Percentiles rank a stretch among this genome's conserved stretches.
Evolutionary conservation across 2,797 vertebrate species (phyloP).

Genomic region (Neosilurus mollespiculum): DNA sequence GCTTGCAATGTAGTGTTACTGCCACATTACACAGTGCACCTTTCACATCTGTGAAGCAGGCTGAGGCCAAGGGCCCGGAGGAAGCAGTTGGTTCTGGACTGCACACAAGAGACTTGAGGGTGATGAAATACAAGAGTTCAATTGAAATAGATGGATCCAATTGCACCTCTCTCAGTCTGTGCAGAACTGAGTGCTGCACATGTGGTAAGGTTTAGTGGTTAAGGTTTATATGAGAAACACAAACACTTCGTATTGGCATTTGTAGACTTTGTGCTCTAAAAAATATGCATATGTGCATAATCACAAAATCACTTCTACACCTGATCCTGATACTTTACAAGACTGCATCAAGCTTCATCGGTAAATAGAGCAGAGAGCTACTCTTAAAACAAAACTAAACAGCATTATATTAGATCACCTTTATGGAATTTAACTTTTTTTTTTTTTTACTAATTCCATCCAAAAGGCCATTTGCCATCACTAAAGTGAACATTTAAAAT

Average conservation of each 20-base stretch:
- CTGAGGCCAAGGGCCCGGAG: constrained; percentile 19
- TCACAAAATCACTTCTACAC: constrained; percentile 31
- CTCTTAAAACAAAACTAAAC: constrained; percentile 10
- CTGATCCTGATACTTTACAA: constrained; percentile 16
- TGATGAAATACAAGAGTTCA: constrained; percentile 43
- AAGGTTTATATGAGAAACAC: constrained; percentile 35
- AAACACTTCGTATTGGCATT: constrained; percentile 26
- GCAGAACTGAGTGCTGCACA: constrained; percentile 20
- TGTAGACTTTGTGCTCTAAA: constrained; percentile 13
- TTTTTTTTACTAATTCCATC: neutral
- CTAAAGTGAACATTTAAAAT: neutral
- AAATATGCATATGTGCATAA: constrained; percentile 15
- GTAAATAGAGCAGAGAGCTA: neutral
- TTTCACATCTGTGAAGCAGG: constrained; percentile 40
- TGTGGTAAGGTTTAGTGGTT: constrained; percentile 40
- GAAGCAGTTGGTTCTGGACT: constrained; percentile 36
- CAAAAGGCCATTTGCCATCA: constrained; percentile 16
- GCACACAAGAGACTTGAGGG: constrained; percentile 35
- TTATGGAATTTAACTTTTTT: constrained; percentile 13
- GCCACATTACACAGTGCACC: constrained; percentile 45
- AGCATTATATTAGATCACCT: constrained; percentile 16
- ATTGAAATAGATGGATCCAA: constrained; percentile 36
- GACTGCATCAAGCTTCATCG: neutral
- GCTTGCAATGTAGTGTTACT: constrained; percentile 40
- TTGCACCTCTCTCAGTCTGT: constrained; percentile 33